Evolutionary conservation across 2,797 vertebrate genomes (phyloP), one percentile per base, ranked within the genome.

Genomic region (Catharus ustulatus): DNA sequence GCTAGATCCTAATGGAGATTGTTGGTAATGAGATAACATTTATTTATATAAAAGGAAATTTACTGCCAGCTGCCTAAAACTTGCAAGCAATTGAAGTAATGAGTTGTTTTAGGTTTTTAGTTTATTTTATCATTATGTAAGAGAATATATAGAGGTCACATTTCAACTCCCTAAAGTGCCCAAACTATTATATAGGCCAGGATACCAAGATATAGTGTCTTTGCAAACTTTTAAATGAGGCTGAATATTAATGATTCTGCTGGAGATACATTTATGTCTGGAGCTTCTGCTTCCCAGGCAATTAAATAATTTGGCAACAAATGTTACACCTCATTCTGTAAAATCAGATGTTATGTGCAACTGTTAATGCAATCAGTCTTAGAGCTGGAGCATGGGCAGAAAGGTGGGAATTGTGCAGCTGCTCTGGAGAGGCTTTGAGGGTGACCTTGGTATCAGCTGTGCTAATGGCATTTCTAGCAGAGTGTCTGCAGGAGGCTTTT

Each of bases 11-110:
- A 98, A 98, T 98, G 93, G 97, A 97, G 96, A 96, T 96, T 94
- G 96, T 82, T 97, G 91, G 96, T 97, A 98, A 98, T 98, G 97
- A 98, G 97, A 98, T 95, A 97, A 97, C 97, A 97, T 97, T 98
- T 98, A 98, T 98, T 98, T 98, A 97, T 97, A 97, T 96, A 97
- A 97, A 98, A 97, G 91, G 91, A 97, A 96, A 97, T 98, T 97
- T 97, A 96, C 89, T 96, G 84, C 90, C 85, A 95, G 79, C 95
- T 93, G 91, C 92, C 96, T 93, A 96, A 97, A 97, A 97, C 92
- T 89, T 93, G 93, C 84, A 95, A 96, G 93, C 75, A 89, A 89
- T 87, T 83, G 90, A 95, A 94, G 82, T 79, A 93, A 96, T 88
- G 93, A 78, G 80, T 94, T 96, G 82, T 29, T 89, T 88, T 76